Evolutionary conservation across 2,113 vertebrate species (phyloP).

Genomic region (Aramus guarauna): DNA sequence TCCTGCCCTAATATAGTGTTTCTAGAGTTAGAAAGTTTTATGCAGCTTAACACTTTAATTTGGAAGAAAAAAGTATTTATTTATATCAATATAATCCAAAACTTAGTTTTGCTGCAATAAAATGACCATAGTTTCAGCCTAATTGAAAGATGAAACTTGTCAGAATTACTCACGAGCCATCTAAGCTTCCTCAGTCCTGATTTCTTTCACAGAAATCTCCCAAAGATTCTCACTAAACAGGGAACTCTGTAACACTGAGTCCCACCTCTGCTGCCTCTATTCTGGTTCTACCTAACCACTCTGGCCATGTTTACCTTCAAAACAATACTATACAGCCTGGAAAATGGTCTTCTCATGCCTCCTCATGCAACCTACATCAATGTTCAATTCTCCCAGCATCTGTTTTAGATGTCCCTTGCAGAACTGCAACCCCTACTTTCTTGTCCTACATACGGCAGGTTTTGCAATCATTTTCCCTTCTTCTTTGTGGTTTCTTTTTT

Average conservation of each 20-base stretch:
- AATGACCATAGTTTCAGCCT: not conserved
- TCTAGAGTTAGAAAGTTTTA: not conserved
- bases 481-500: not conserved
- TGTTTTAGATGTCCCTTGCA: not conserved
- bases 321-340: not conserved
- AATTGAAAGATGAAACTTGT: not conserved
- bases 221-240: not conserved
- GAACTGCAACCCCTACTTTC: not conserved
- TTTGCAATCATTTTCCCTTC: not conserved
- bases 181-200: not conserved
- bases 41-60: not conserved
- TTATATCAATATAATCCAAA: not conserved
- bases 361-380: not conserved
- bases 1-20: not conserved
- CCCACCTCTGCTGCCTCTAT: not conserved
- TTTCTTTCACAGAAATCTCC: not conserved
- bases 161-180: not conserved
- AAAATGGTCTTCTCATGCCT: not conserved
- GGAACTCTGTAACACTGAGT: fast-evolving
- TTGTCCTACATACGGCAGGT: not conserved
- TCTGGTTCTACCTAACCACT: not conserved
- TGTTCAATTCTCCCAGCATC: not conserved
- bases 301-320: not conserved
- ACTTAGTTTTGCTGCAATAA: not conserved
- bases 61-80: not conserved